phyloP scores from a whole-genome alignment of 2,113 vertebrate genomes.

The Neodon shergylaensis region DNA sequence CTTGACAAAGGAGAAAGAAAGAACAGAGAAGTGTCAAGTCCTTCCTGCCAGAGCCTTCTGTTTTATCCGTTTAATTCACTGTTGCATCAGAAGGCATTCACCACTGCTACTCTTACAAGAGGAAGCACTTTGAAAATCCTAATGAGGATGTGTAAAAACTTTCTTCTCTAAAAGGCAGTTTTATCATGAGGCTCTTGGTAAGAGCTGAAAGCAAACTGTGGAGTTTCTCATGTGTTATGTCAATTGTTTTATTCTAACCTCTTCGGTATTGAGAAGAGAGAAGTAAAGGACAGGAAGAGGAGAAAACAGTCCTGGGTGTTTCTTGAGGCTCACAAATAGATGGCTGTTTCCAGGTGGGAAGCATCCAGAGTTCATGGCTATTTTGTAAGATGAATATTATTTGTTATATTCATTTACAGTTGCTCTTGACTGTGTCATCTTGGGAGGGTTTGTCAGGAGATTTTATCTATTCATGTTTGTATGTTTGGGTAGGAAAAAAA shows the following conservation, averaged over 20 bases:
- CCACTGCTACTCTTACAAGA: background rate
- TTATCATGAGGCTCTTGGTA: background rate
- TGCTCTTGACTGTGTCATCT: background rate
- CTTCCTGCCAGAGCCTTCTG: background rate
- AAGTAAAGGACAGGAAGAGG: background rate
- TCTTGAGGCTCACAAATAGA: background rate
- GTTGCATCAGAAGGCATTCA: background rate
- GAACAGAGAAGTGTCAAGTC: background rate
- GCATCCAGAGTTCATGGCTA: background rate
- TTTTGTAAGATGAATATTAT: background rate
- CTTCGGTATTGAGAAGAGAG: background rate
- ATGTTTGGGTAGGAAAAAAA: background rate
- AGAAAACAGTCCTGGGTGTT: background rate
- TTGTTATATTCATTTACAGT: background rate
- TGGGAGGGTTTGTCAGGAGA: background rate
- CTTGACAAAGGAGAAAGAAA: background rate
- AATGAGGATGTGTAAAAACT: background rate
- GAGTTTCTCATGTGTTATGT: background rate
- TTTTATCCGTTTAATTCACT: background rate
- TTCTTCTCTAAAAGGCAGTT: constrained; percentile 20
- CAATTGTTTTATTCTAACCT: background rate
- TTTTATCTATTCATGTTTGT: background rate
- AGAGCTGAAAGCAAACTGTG: background rate
- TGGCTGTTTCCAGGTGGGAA: background rate
- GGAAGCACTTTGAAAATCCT: background rate